phyloP scores from a whole-genome alignment of 2,113 vertebrate genomes.

The Myiozetetes cayanensis region DNA sequence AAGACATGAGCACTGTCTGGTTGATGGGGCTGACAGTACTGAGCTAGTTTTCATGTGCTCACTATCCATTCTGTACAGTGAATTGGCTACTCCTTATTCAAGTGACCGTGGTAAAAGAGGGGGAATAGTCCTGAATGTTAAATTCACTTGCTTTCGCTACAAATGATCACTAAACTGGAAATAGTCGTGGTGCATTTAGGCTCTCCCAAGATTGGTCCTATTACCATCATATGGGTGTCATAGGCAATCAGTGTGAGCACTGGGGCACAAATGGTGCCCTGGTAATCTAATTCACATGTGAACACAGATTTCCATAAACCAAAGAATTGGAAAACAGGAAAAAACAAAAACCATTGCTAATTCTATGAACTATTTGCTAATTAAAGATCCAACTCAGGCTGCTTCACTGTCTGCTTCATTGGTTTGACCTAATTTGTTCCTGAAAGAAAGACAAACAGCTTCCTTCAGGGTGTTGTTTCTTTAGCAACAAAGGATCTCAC shows the following conservation, averaged over 20 bases:
- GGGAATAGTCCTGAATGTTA: background rate
- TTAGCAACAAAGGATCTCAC: background rate
- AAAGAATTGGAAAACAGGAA: background rate
- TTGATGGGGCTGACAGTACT: background rate
- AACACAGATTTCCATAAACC: background rate
- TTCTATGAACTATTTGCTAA: background rate
- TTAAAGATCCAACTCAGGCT: conserved; percentile 43
- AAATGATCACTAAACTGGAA: background rate
- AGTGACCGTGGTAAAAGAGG: background rate
- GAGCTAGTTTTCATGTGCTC: background rate
- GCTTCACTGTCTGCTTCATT: background rate
- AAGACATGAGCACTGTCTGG: background rate
- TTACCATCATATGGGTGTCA: background rate
- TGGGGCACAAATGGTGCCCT: background rate
- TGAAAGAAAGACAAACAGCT: conserved; percentile 9
- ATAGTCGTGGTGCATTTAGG: background rate
- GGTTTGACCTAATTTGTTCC: conserved; percentile 33
- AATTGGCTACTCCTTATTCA: background rate
- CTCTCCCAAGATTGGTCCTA: background rate
- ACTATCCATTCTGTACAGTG: background rate
- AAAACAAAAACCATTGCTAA: conserved; percentile 44
- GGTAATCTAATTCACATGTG: background rate
- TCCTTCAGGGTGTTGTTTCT: background rate
- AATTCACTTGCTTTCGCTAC: background rate
- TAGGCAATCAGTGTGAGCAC: conserved; percentile 1